Percentiles rank a stretch among this genome's conserved stretches.
These are phyloP conservation scores for Glyphotaelius pellucidus DNA, from an alignment of 2,888 invertebrate species.

Conservation along the genomic window DNA sequence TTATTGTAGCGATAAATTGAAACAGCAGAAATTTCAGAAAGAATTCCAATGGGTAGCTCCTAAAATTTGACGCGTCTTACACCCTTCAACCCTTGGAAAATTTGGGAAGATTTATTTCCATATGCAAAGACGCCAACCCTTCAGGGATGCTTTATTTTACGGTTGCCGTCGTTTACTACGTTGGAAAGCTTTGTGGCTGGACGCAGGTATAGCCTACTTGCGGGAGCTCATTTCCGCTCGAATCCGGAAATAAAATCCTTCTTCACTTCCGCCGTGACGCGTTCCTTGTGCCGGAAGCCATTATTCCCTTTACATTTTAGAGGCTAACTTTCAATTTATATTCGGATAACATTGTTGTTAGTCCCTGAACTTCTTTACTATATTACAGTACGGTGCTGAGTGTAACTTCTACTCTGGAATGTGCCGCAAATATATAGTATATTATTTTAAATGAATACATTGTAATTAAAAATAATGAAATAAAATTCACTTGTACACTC, in stretches of 20 bases:
- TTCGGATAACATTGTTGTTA: neutral
- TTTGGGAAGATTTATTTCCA: neutral
- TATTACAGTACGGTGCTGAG: no score
- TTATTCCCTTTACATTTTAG: neutral
- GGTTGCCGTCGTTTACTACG: neutral
- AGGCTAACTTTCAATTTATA: neutral
- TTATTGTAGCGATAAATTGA: neutral
- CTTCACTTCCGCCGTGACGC: slow-evolving; percentile 14
- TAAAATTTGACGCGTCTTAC: neutral
- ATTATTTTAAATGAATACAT: no score
- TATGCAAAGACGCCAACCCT: neutral
- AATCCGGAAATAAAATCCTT: slow-evolving; percentile 20
- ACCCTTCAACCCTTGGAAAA: neutral
- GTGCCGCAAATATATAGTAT: no score
- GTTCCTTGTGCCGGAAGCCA: neutral
- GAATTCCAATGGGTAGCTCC: neutral
- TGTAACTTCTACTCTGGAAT: no score
- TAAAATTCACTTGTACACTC: no score
- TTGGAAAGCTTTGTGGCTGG: neutral
- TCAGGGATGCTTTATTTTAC: neutral
- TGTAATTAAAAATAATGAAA: no score
- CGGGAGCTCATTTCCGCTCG: slow-evolving; percentile 4
- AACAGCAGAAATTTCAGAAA: neutral
- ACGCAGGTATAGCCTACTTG: neutral
- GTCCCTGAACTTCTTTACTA: neutral